Evolutionary conservation across 53 echinoderm and acorn worm genomes (phyloP).

Genomic region (Crossaster papposus): DNA sequence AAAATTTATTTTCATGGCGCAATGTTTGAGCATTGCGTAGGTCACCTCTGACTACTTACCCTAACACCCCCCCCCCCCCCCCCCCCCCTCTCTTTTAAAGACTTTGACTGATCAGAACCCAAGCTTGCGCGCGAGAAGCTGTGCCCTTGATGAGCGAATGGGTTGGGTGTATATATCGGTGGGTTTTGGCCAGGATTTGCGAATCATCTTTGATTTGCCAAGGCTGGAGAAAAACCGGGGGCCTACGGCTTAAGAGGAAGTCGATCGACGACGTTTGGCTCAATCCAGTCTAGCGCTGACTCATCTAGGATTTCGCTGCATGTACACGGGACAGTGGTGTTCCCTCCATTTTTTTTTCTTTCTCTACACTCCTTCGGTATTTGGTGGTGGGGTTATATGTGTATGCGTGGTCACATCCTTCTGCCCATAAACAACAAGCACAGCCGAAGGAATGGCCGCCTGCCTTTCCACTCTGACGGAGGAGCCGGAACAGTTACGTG

Average conservation of each 20-base stretch:
- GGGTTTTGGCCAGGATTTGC: conserved; percentile 40
- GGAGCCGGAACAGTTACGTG: conserved; percentile 53
- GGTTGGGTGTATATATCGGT: conserved; percentile 27
- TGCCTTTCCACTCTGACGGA: conserved; percentile 57
- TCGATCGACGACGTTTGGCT: conserved; percentile 54
- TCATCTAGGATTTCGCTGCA: conserved; percentile 55
- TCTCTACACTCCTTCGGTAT: neutral
- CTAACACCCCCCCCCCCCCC: neutral
- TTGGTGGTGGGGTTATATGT: conserved; percentile 5
- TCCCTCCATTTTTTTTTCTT: neutral
- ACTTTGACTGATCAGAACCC: conserved; percentile 60
- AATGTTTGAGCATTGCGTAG: conserved; percentile 51
- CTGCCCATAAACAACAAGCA: conserved; percentile 9
- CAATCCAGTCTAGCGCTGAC: conserved; percentile 32
- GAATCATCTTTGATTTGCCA: conserved; percentile 52
- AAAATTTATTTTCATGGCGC: conserved; percentile 55
- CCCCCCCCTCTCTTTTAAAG: neutral
- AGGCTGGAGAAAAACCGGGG: conserved; percentile 19
- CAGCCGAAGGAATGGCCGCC: conserved; percentile 41
- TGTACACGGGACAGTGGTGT: conserved; percentile 34
- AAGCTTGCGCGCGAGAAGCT: conserved; percentile 26
- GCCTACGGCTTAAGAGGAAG: conserved; percentile 60
- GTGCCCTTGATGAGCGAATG: conserved; percentile 53
- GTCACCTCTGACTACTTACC: conserved; percentile 12
- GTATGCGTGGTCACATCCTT: conserved; percentile 46